Evolutionary conservation across 2,888 invertebrate species (phyloP), one percentile per base, ranked within the genome.

Genomic region (Torymus tubicola): DNA sequence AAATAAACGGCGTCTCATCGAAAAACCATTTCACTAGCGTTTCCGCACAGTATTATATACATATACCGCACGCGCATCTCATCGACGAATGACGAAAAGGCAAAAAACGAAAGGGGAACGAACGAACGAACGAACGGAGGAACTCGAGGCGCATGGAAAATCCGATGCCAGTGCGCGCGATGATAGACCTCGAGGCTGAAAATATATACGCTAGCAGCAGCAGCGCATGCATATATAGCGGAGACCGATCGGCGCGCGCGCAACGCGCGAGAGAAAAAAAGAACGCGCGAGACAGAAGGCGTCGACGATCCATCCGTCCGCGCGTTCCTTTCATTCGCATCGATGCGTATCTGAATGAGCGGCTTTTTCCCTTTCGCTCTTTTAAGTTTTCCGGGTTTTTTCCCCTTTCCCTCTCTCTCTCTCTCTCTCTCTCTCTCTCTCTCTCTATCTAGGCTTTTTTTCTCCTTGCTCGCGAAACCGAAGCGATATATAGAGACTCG

Each of bases 401-500:
- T 53, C 16, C 50, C 16, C n/a, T 57, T 50, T 52, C 24, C 18
- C n/a, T 21, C 21, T 21, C 2, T 21, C 21, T 21, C 21, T 21
- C 21, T 21, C 21, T 21, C 1, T 21, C 1, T 21, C n/a, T 21
- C 21, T 21, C 2, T 21, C 21, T 21, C 21, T 21, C 21, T 21
- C 21, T 21, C 1, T 21, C 1, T 21, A 21, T 42, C 10, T 63
- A 12, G 57, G 42, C 10, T 72, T 76, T 24, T 73, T 73, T 69
- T 76, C 53, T 60, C 72, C 53, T 60, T 68, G 58, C 67, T 50
- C 42, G 31, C 31, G 50, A 24, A 67, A 60, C 21, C 83, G 82
- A 83, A 84, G 80, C 81, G 75, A 65, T 63, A 83, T 21, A 65
- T 63, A 83, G 82, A 80, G 81, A 80, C 82, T 84, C 84, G 72